Conservation (phyloP, 2,888 invertebrate genomes). For the Eucera pruinosa region DNA sequence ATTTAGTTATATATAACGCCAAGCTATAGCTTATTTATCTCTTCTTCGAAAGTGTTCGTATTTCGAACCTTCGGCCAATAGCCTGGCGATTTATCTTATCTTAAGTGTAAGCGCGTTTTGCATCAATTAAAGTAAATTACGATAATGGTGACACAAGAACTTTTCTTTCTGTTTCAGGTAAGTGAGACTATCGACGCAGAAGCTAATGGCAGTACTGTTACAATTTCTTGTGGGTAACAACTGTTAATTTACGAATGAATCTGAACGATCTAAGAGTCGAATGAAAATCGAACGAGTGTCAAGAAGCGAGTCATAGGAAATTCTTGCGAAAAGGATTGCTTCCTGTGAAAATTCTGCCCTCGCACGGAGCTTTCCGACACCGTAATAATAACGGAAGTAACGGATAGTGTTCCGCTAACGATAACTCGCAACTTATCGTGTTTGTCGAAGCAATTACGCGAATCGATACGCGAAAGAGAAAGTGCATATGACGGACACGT, state of each 20-base stretch:
- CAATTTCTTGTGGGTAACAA: conserved; percentile 29
- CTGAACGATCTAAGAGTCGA: too few species aligned
- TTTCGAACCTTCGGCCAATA: too few species aligned
- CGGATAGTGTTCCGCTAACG: conserved; percentile 31
- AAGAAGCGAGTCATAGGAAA: too few species aligned
- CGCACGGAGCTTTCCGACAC: not conserved
- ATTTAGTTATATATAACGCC: too few species aligned
- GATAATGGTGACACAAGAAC: not conserved
- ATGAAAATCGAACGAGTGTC: too few species aligned
- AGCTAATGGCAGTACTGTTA: not conserved
- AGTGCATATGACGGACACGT: conserved; percentile 45
- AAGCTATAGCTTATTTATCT: too few species aligned
- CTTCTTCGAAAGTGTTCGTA: too few species aligned
- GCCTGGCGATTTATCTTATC: too few species aligned
- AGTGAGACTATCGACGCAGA: conserved; percentile 26
- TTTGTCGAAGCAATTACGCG: conserved; percentile 60
- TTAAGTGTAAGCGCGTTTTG: not conserved
- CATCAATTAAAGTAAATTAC: not conserved
- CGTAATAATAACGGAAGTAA: conserved; percentile 25
- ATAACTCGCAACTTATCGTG: conserved; percentile 49
- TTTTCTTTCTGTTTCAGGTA: conserved; percentile 49
- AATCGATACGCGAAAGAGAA: conserved; percentile 68
- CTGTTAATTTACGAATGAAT: conserved; percentile 19
- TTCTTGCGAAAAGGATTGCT: too few species aligned
- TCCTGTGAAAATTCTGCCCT: not conserved